Evolutionary conservation across 1,140 invertebrate genomes (phyloP), one percentile per base, ranked within the genome.

Genomic region (Anastatus disparis): DNA sequence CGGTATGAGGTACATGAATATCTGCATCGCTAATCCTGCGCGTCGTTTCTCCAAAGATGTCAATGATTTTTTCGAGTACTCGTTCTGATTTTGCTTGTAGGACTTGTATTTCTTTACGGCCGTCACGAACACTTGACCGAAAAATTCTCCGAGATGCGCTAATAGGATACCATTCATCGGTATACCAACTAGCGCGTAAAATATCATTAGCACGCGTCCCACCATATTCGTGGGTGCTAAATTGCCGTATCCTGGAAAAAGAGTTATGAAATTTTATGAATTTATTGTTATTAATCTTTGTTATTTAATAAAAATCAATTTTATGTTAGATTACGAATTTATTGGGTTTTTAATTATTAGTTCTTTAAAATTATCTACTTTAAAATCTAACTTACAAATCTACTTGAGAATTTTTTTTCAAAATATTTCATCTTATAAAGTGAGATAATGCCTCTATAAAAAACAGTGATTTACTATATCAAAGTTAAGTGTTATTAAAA

Each of bases 141-240:
- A 96, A 79, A 92, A 94, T 76, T 94, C 92, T 56, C 93, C 94
- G 8, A 95, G 81, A 44, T 91, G 92, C 1, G 93, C 89, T 20
- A 96, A 88, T 10, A 96, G 87, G 58, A 97, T 95, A 82, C 94
- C 94, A 78, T 96, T 96, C 79, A 98, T 91, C 0, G 97, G 97
- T 71, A 98, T 97, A n/a, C 97, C 97, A 66, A 98, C 90, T 17
- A 98, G 85, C 0, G 92, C 95, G 81, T 98, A 99, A 68, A 95
- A 90, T 76, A 98, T 97, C 87, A 96, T 96, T 40, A 97, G 87
- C 56, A 96, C 91, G 69, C 94, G 90, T 15, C 94, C 92, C 1
- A 92, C 84, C 64, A 90, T 88, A 1, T 94, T 96, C 10, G 95
- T 95, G 1, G 97, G 94, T 0, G 94, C 90, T 76, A 95, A 87